Percentiles rank a stretch among this genome's conserved stretches.
Evolutionary conservation across 1,140 invertebrate genomes (phyloP).

Genomic region (Probaryconus sp.): DNA sequence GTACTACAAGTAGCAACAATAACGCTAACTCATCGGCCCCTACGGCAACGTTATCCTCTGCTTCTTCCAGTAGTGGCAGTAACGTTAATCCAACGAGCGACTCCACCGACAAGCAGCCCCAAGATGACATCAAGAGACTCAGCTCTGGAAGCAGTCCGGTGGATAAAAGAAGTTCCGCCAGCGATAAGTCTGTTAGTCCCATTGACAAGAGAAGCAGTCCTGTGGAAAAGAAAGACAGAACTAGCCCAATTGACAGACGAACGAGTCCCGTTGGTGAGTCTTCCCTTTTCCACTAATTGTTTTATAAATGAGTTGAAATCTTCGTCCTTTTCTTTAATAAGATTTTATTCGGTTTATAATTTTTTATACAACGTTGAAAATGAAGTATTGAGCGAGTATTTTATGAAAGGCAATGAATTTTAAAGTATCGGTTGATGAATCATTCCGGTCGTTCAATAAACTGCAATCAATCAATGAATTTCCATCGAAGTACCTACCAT

Average conservation of each 20-base stretch:
- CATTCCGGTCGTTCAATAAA: no score
- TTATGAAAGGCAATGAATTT: no score
- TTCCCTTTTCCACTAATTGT: neutral
- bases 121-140: slow-evolving; percentile 70
- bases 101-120: slow-evolving; percentile 58
- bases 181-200: slow-evolving; percentile 74
- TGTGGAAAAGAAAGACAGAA: slow-evolving; percentile 70
- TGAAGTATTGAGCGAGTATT: no score
- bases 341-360: no score
- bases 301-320: no score
- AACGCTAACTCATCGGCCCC: slow-evolving; percentile 51
- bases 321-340: no score
- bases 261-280: slow-evolving; percentile 73
- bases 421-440: no score
- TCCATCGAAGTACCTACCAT: no score
- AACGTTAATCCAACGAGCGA: slow-evolving; percentile 57
- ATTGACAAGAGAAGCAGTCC: slow-evolving; percentile 73
- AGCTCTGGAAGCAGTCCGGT: slow-evolving; percentile 74
- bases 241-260: slow-evolving; percentile 70
- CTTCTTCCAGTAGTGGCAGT: slow-evolving; percentile 40
- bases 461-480: no score
- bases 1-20: slow-evolving; percentile 55
- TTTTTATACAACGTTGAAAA: no score
- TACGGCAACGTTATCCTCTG: slow-evolving; percentile 50
- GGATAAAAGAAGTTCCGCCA: slow-evolving; percentile 74